Evolutionary conservation across 2,888 invertebrate genomes (phyloP).

Genomic region (Ophion slaviceki): DNA sequence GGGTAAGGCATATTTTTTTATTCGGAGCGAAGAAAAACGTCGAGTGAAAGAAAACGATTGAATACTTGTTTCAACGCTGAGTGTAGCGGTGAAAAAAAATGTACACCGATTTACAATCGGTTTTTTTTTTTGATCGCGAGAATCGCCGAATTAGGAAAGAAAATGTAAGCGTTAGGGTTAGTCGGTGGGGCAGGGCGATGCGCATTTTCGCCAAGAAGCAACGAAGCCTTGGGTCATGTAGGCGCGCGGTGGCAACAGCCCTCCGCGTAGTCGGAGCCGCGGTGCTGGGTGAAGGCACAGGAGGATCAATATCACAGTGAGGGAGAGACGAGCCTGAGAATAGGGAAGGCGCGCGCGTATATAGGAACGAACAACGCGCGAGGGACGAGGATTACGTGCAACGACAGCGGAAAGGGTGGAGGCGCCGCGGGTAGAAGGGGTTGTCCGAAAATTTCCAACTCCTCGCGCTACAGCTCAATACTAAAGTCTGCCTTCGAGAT

Average conservation of each 20-base stretch:
- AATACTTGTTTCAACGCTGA: too few relatives aligned
- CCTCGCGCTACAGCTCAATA: slow-evolving; percentile 62
- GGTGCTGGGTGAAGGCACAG: slow-evolving; percentile 70
- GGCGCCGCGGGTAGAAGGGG: slow-evolving; percentile 49
- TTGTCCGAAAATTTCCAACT: slow-evolving; percentile 72
- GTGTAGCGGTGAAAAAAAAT: background rate
- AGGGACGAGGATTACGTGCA: slow-evolving; percentile 73
- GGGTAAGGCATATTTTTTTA: slow-evolving; percentile 64
- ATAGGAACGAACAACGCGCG: slow-evolving; percentile 65
- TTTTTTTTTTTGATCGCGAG: background rate
- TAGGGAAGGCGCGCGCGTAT: slow-evolving; percentile 68
- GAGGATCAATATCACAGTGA: slow-evolving; percentile 81
- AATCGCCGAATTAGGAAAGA: background rate
- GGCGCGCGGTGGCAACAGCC: slow-evolving; percentile 64
- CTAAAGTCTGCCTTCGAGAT: slow-evolving; percentile 44
- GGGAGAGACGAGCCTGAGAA: slow-evolving; percentile 78
- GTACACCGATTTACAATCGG: background rate
- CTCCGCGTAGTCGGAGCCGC: slow-evolving; percentile 54
- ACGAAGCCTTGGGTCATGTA: slow-evolving; percentile 56
- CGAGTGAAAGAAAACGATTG: background rate
- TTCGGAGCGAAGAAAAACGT: slow-evolving; percentile 48
- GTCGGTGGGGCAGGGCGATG: slow-evolving; percentile 6
- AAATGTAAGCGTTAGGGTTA: slow-evolving; percentile 5
- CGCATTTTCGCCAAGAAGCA: slow-evolving; percentile 44
- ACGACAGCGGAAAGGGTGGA: slow-evolving; percentile 47